A percentile compares a stretch with the other conserved stretches of the same genome.
Evolutionary conservation across 1,140 invertebrate species (phyloP).

Genomic region (Cherax destructor): DNA sequence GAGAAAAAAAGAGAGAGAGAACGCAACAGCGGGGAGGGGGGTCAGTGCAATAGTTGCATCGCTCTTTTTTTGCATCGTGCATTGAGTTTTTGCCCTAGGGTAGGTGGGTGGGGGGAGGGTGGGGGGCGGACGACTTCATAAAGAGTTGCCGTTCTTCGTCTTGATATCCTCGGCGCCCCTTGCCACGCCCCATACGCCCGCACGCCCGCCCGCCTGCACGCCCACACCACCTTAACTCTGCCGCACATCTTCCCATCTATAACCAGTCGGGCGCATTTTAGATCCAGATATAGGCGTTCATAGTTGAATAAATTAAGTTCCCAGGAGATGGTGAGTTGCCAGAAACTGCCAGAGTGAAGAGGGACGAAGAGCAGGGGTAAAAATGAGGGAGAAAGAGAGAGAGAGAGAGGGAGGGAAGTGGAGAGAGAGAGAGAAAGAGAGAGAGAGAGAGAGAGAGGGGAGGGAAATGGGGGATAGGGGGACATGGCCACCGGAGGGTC

Average conservation of each 20-base stretch:
- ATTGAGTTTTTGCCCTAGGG: slow-evolving; percentile 59
- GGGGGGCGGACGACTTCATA: slow-evolving; percentile 7
- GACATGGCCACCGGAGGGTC: slow-evolving; percentile 27
- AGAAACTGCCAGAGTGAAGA: slow-evolving; percentile 30
- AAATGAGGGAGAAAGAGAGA: slow-evolving; percentile 23
- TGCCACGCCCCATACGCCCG: not conserved
- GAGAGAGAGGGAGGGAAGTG: slow-evolving; percentile 27
- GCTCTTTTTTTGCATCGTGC: slow-evolving; percentile 52
- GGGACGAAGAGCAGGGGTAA: slow-evolving; percentile 1
- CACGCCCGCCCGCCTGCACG: not conserved
- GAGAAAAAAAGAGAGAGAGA: not conserved
- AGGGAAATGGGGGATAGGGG: not conserved
- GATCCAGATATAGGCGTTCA: slow-evolving; percentile 34
- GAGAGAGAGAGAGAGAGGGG: slow-evolving; percentile 26
- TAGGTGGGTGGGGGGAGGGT: not conserved
- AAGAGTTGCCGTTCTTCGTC: slow-evolving; percentile 50
- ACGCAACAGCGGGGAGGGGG: not conserved
- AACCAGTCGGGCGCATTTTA: slow-evolving; percentile 5
- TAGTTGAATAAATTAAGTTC: slow-evolving; percentile 43
- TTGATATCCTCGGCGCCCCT: not conserved
- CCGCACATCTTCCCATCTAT: slow-evolving; percentile 10
- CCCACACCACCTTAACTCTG: not conserved
- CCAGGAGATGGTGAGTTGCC: slow-evolving; percentile 37
- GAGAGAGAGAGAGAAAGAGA: not conserved
- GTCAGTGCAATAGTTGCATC: slow-evolving; percentile 62